phyloP scores from a whole-genome alignment of 2,113 vertebrate genomes.

The Hemibates koningsi region DNA sequence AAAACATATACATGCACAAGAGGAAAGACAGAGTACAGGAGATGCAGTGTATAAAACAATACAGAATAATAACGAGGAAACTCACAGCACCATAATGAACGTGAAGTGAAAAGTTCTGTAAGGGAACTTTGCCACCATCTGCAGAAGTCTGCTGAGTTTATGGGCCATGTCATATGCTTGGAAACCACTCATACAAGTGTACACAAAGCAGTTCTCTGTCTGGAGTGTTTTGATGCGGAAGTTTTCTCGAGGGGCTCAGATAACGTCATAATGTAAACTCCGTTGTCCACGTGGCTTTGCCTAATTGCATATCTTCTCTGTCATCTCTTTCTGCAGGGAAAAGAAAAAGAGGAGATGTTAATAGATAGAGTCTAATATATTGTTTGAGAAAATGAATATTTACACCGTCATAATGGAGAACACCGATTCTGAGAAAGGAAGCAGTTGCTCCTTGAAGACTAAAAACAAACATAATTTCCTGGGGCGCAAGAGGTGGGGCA shows the following conservation, averaged over 20 bases:
- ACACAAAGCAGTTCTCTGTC: constrained; percentile 11
- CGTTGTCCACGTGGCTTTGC: constrained; percentile 57
- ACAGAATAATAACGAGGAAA: background rate
- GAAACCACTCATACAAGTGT: background rate
- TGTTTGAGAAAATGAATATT: background rate
- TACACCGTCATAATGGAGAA: background rate
- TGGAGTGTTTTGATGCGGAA: constrained; percentile 15
- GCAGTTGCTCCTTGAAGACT: background rate
- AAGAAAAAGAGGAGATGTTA: constrained; percentile 30
- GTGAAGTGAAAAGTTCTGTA: background rate
- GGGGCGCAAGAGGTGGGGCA: background rate
- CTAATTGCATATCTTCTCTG: constrained; percentile 89
- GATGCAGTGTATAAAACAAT: background rate
- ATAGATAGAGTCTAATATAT: background rate
- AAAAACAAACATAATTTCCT: background rate
- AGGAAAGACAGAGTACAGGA: background rate
- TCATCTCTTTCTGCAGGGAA: constrained; percentile 85
- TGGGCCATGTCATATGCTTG: background rate
- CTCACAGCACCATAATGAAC: background rate
- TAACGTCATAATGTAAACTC: constrained; percentile 42
- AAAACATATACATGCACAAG: constrained; percentile 21
- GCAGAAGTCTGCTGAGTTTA: background rate
- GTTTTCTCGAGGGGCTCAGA: constrained; percentile 51
- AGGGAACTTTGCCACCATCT: background rate
- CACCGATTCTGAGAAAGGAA: background rate